phyloP scores from a whole-genome alignment of 2,797 vertebrate genomes.

The Mastacembelus armatus region DNA sequence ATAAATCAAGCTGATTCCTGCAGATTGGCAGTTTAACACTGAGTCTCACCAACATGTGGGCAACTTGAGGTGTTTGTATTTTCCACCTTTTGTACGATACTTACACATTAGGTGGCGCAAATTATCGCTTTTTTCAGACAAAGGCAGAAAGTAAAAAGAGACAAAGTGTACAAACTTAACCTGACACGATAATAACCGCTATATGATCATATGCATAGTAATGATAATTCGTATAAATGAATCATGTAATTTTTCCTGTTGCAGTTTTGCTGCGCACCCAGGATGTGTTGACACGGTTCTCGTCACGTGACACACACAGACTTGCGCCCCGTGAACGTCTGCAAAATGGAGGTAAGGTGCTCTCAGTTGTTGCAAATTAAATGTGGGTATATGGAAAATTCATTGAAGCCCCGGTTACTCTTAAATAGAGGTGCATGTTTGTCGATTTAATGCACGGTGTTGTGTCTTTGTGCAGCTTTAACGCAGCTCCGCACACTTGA shows the following conservation, averaged over 20 bases:
- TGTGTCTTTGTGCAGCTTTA: not conserved
- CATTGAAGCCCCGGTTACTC: fast-evolving
- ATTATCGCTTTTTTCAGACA: not conserved
- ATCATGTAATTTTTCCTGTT: no score
- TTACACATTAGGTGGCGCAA: slow-evolving; percentile 74
- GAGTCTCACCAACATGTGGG: no score
- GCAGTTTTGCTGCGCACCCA: not conserved
- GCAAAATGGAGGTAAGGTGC: slow-evolving; percentile 85
- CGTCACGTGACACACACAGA: slow-evolving; percentile 64
- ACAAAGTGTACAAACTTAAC: not conserved
- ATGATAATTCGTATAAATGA: not conserved
- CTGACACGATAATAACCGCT: not conserved
- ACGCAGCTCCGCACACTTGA: not conserved
- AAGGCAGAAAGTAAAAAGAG: not conserved
- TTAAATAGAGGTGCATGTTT: slow-evolving; percentile 18
- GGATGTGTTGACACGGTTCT: not conserved
- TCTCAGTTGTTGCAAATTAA: slow-evolving; percentile 7
- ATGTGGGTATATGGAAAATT: not conserved
- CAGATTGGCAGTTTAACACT: no score
- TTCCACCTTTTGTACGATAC: no score
- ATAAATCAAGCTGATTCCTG: no score
- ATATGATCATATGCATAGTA: not conserved
- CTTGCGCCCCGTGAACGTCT: slow-evolving; percentile 37
- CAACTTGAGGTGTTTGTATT: no score
- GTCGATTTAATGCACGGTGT: not conserved